phyloP scores from a whole-genome alignment of 2,797 vertebrate species.

The Myotis vivesi region DNA sequence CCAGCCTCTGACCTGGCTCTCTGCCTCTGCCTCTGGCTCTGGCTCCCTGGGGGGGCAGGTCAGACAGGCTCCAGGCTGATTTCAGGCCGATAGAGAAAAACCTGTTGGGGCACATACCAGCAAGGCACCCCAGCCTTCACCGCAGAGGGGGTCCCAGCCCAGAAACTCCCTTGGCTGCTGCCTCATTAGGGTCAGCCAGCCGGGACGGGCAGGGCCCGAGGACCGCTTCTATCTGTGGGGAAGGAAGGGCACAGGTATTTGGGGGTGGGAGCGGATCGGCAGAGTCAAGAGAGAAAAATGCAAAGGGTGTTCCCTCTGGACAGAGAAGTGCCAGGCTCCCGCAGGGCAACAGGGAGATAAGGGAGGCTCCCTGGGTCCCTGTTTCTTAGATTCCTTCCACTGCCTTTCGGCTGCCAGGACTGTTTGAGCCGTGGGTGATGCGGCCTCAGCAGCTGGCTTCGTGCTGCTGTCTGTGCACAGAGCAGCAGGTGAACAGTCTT shows the following conservation, averaged over 20 bases:
- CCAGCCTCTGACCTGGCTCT: slow-evolving; percentile 41
- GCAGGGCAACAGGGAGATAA: not conserved
- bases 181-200: not conserved
- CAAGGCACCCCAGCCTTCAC: slow-evolving; percentile 57
- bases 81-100: slow-evolving; percentile 67
- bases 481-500: slow-evolving; percentile 29
- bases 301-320: not conserved
- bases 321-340: not conserved
- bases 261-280: not conserved
- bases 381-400: not conserved
- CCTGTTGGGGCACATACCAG: slow-evolving; percentile 70
- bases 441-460: not conserved
- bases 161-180: not conserved
- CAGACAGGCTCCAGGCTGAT: slow-evolving; percentile 68
- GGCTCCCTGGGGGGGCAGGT: slow-evolving; percentile 56
- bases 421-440: not conserved
- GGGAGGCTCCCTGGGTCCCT: not conserved
- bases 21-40: not conserved
- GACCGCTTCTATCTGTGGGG: not conserved
- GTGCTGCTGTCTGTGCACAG: not conserved
- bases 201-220: not conserved
- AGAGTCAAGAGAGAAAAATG: slow-evolving; percentile 43
- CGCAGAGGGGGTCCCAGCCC: slow-evolving; percentile 54
- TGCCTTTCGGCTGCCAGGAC: slow-evolving; percentile 34
- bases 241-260: not conserved